Base-by-base conservation (phyloP, 2,113 vertebrate genomes). In the Sphaerodactylus townsendi region DNA sequence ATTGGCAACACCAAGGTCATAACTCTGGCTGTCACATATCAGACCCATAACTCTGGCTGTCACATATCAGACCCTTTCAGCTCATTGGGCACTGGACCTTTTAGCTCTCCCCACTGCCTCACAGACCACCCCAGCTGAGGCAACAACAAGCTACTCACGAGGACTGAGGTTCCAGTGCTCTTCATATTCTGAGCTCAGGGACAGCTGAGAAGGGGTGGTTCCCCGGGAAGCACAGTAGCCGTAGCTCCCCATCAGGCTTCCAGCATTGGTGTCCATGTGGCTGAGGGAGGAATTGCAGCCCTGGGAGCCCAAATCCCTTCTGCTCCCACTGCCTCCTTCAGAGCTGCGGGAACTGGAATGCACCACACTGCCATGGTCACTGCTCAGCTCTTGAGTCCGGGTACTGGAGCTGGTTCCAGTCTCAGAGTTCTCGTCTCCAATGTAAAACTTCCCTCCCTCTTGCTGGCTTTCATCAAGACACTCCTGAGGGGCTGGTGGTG, bases 121-220 rank as follows among this genome's bases (percentile, higher is more conserved):
- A 65, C 23, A 66, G 59, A 65, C 33, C 78, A 80, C 46, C 10
- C 5, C 65, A 21, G 68, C 7, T 17, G 23, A 3, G 23, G 53
- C 23, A 33, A 30, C 35, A 35, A 62, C 1, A 5, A 30, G 5
- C 28, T 84, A 95, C 95, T 94, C 85, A 95, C 95, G n/a, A 28
- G 94, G 93, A 81, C 89, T 89, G 76, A 95, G 85, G 81, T 92
- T 93, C 93, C 95, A 95, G 0, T 41, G 83, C 82, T 93, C 93
- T 73, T 93, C 90, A 0, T 83, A 37, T 53, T 90, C 88, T 0
- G 81, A 90, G 72, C 80, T 90, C 76, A 92, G 33, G 6, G 91
- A 91, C 0, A 87, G 74, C 0, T 79, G 87, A 30, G 93, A 92
- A 86, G 91, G 84, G 19, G 91, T 85, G 35, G 85, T 87, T 1